Evolutionary conservation across 2,113 vertebrate genomes (phyloP).

Genomic region (Eulemur rufifrons): DNA sequence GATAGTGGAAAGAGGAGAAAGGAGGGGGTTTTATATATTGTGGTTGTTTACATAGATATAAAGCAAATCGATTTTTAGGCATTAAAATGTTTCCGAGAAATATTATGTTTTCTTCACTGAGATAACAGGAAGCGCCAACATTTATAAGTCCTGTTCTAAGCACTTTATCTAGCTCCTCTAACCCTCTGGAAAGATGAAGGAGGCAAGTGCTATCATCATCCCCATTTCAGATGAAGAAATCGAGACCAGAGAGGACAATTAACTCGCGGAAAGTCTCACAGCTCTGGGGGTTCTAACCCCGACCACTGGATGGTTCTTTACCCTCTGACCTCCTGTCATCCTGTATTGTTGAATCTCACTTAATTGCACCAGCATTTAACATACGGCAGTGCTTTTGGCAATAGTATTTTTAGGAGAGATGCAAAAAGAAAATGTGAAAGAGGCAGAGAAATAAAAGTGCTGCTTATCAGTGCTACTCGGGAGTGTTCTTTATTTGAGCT

Average conservation of each 20-base stretch:
- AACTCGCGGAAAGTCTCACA: not conserved
- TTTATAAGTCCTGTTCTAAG: no score
- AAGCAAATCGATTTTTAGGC: not conserved
- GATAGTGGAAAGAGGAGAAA: not conserved
- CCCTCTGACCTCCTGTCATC: not conserved
- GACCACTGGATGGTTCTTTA: not conserved
- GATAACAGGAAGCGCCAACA: no score
- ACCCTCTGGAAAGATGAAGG: not conserved
- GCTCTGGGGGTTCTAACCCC: not conserved
- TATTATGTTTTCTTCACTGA: not conserved
- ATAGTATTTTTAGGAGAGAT: not conserved
- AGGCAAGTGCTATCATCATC: not conserved
- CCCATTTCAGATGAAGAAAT: not conserved
- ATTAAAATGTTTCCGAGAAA: not conserved
- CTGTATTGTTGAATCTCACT: not conserved
- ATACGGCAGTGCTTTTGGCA: not conserved
- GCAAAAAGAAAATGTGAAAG: not conserved
- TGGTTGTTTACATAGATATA: not conserved
- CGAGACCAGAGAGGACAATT: not conserved
- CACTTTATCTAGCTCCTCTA: not conserved
- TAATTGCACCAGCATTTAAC: not conserved
- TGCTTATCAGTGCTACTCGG: rapidly evolving
- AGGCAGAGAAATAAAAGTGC: not conserved
- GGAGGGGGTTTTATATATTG: not conserved
- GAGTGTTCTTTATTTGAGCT: not conserved